phyloP scores from a whole-genome alignment of 92 coral and sea anemone species.

The Siderastrea siderea region DNA sequence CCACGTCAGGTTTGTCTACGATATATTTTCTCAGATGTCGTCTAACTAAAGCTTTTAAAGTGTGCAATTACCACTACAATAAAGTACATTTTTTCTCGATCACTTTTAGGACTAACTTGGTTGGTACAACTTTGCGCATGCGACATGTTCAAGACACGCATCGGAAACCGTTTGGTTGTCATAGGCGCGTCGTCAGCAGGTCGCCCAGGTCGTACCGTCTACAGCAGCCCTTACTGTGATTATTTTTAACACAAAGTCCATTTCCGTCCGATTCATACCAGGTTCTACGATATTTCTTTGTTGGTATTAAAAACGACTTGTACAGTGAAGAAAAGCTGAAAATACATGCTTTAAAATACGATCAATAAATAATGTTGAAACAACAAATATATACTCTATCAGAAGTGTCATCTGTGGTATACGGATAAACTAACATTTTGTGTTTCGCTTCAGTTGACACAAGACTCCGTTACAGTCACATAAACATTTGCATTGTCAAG shows the following conservation, averaged over 20 bases:
- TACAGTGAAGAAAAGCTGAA: neutral
- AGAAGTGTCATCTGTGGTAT: neutral
- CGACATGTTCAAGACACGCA: too few relatives aligned
- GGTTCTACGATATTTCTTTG: neutral
- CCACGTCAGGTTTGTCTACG: too few relatives aligned
- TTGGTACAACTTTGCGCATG: too few relatives aligned
- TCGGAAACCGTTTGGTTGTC: too few relatives aligned
- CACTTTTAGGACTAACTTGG: too few relatives aligned
- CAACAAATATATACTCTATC: neutral
- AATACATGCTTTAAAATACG: constrained; percentile 1
- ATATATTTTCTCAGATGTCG: too few relatives aligned
- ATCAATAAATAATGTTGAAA: constrained; percentile 22
- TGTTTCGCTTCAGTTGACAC: neutral
- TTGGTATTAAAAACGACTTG: neutral
- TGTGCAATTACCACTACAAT: too few relatives aligned
- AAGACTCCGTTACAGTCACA: neutral
- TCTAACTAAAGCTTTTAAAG: too few relatives aligned
- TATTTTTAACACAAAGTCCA: neutral
- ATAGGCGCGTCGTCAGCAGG: too few relatives aligned
- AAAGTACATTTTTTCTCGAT: too few relatives aligned
- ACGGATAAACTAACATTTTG: neutral
- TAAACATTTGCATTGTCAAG: neutral
- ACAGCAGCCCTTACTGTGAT: too few relatives aligned
- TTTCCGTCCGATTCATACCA: neutral
- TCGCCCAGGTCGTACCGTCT: too few relatives aligned